Conservation (phyloP, 2,888 invertebrate species). For the Cataglyphis cursor region DNA sequence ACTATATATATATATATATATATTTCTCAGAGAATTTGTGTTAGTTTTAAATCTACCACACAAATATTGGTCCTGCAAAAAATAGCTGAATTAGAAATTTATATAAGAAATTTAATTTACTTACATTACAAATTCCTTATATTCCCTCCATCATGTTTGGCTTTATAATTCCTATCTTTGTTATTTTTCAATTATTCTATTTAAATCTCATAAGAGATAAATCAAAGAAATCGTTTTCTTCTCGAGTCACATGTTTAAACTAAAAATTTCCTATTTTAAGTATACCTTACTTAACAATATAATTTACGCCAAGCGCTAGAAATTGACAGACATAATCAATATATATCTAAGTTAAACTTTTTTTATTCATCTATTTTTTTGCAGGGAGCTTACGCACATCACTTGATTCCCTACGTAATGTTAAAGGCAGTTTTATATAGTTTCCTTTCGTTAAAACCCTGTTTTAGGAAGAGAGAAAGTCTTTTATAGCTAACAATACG, state of each 20-base stretch:
- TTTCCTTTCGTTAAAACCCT: constrained; percentile 71
- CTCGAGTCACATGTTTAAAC: neutral
- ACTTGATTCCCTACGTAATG: constrained; percentile 59
- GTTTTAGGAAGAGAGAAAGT: constrained; percentile 67
- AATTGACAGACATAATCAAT: neutral
- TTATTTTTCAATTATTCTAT: neutral
- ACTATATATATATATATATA: constrained; percentile 40
- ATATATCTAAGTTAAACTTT: neutral
- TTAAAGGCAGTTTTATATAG: constrained; percentile 74
- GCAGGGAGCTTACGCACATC: constrained; percentile 25
- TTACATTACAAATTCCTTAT: constrained; percentile 1
- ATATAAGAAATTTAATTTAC: neutral
- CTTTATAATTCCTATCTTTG: neutral
- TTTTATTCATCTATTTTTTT: constrained; percentile 41
- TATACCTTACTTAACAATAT: neutral
- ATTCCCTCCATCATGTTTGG: neutral
- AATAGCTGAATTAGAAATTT: constrained; percentile 36
- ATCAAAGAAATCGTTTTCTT: neutral
- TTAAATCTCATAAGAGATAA: neutral
- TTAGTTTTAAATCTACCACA: constrained; percentile 54
- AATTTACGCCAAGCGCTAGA: neutral
- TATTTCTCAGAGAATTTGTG: constrained; percentile 34
- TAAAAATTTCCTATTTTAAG: neutral
- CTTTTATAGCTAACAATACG: constrained; percentile 65
- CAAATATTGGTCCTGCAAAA: constrained; percentile 36